Conservation (phyloP, 2,888 invertebrate genomes). For the Sipha maydis region DNA sequence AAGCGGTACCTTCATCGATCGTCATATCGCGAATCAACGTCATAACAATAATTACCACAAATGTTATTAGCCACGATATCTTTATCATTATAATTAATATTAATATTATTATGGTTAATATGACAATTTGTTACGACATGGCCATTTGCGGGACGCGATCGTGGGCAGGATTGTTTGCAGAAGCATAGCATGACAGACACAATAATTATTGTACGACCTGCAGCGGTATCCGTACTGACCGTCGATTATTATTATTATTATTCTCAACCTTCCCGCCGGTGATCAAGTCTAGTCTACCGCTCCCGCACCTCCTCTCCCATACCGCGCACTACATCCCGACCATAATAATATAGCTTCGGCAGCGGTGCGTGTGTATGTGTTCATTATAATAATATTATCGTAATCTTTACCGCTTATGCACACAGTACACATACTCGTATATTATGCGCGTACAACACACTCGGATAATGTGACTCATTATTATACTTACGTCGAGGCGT, state of each 20-base stretch:
- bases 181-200: no score
- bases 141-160: no score
- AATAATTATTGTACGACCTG: no score
- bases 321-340: background rate
- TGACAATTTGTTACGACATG: no score
- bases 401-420: background rate
- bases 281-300: background rate
- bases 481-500: background rate
- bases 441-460: background rate
- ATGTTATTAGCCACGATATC: background rate
- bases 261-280: slow-evolving; percentile 20
- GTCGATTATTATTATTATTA: slow-evolving; percentile 19
- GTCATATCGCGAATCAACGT: no score
- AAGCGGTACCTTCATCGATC: no score
- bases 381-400: background rate
- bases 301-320: background rate
- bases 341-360: background rate
- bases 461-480: background rate
- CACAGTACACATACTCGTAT: background rate
- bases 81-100: background rate
- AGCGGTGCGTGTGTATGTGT: background rate
- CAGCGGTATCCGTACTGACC: background rate
- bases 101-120: no score
- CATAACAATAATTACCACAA: background rate
- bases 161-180: no score